These are phyloP conservation scores for Choristoneura fumiferana DNA, from an alignment of 1,140 invertebrate species.

Conservation along the genomic window DNA sequence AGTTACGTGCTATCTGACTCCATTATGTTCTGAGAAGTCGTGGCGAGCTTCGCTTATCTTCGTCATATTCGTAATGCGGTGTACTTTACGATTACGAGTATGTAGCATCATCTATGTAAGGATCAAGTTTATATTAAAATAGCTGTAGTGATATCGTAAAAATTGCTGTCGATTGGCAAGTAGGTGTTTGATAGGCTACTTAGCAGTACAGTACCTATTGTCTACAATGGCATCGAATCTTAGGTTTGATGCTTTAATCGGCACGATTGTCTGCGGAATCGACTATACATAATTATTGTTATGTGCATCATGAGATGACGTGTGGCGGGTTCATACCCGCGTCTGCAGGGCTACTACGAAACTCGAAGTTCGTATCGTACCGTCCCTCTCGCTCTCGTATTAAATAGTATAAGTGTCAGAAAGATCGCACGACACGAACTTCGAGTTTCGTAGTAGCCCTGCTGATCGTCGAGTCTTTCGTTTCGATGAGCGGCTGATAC, in stretches of 20 bases:
- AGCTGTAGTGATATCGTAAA: neutral
- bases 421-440: too few species aligned
- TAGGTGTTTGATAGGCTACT: too few species aligned
- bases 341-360: too few species aligned
- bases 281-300: slow-evolving; percentile 3
- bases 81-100: slow-evolving; percentile 23
- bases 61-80: slow-evolving; percentile 26
- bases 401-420: too few species aligned
- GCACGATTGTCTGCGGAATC: neutral
- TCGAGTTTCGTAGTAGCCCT: too few species aligned
- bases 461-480: slow-evolving; percentile 41
- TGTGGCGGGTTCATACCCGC: slow-evolving; percentile 31
- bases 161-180: neutral
- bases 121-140: neutral
- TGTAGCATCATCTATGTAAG: slow-evolving; percentile 1
- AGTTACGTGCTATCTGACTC: slow-evolving; percentile 34
- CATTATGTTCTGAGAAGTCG: slow-evolving; percentile 32
- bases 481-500: slow-evolving; percentile 47
- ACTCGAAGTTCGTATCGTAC: too few species aligned
- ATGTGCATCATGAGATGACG: slow-evolving; percentile 1
- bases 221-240: neutral
- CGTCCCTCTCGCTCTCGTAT: too few species aligned
- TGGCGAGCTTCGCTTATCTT: slow-evolving; percentile 14
- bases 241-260: slow-evolving; percentile 1
- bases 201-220: too few species aligned